A percentile compares a stretch with the other conserved stretches of the same genome.
Evolutionary conservation across 2,797 vertebrate genomes (phyloP).

Genomic region (Vespertilio murinus): DNA sequence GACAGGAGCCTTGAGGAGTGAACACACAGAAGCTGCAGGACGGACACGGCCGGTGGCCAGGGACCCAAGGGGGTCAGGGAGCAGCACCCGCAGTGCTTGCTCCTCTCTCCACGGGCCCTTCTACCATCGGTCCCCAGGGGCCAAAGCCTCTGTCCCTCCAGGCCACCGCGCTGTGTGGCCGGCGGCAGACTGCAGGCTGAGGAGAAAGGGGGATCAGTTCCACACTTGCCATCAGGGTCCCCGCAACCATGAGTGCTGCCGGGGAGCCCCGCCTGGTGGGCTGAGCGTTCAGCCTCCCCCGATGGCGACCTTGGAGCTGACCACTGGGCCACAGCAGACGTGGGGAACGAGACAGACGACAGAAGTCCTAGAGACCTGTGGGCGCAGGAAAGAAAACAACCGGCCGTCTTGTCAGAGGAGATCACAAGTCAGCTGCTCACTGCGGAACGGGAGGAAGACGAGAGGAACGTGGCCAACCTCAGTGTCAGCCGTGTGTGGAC

Average conservation of each 20-base stretch:
- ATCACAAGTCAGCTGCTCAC: neutral
- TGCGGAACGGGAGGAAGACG: conserved; percentile 87
- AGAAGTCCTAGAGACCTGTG: conserved; percentile 96
- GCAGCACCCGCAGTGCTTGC: neutral
- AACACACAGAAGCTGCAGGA: neutral
- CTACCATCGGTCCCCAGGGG: neutral
- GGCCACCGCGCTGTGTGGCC: neutral
- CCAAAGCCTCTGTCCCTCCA: neutral
- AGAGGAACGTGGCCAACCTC: conserved; percentile 92
- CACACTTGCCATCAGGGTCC: neutral
- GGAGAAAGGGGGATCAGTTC: neutral
- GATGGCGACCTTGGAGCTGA: conserved; percentile 83
- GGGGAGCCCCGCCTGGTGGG: neutral
- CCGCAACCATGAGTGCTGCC: neutral
- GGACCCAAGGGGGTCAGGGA: neutral
- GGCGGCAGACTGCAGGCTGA: neutral
- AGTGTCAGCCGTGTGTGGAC: conserved; percentile 95
- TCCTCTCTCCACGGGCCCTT: neutral
- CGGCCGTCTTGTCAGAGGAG: neutral
- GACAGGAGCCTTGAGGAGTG: neutral
- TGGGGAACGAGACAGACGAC: conserved; percentile 94
- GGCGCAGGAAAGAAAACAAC: conserved; percentile 89
- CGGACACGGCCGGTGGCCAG: neutral
- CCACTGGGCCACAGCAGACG: conserved; percentile 92
- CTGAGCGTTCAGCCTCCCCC: neutral